Percentiles rank a stretch among this genome's conserved stretches.
phyloP scores from a whole-genome alignment of 2,888 invertebrate species.

The Rugalucina vietnamica region DNA sequence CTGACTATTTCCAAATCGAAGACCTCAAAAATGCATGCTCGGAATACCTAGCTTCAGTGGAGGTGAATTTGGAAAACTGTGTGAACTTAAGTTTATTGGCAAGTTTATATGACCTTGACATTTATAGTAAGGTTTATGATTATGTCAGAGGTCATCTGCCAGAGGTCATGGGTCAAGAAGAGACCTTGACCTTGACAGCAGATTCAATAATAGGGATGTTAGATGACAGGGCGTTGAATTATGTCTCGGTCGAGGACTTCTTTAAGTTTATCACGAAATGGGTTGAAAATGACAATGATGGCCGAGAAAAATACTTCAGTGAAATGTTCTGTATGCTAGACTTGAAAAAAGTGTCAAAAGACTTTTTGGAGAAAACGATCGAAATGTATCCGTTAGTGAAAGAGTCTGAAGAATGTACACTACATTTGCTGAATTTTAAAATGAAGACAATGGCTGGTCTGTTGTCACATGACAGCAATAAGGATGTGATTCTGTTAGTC shows the following conservation, averaged over 20 bases:
- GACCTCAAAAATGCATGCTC: constrained; percentile 70
- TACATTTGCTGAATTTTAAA: constrained; percentile 66
- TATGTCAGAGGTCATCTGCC: constrained; percentile 71
- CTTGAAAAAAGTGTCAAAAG: constrained; percentile 56
- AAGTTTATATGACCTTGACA: constrained; percentile 74
- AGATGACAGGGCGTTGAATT: constrained; percentile 68
- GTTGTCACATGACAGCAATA: constrained; percentile 53
- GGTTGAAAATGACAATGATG: constrained; percentile 66
- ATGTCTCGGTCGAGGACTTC: constrained; percentile 69
- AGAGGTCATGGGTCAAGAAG: constrained; percentile 68
- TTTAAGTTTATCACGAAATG: constrained; percentile 72
- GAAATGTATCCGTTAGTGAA: constrained; percentile 60
- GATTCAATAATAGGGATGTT: constrained; percentile 70
- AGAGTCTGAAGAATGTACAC: constrained; percentile 63
- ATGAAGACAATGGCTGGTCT: constrained; percentile 66
- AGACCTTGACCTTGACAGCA: constrained; percentile 68
- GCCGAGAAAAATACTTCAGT: constrained; percentile 59
- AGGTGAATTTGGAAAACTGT: constrained; percentile 70
- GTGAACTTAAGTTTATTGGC: constrained; percentile 69
- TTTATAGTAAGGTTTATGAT: constrained; percentile 67
- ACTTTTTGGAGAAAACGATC: constrained; percentile 61
- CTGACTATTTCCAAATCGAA: constrained; percentile 75
- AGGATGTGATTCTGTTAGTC: constrained; percentile 69
- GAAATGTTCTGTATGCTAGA: constrained; percentile 71
- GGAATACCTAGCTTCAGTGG: constrained; percentile 62